Evolutionary conservation across 2,797 vertebrate genomes (phyloP).

Genomic region (Xerus rutilus): DNA sequence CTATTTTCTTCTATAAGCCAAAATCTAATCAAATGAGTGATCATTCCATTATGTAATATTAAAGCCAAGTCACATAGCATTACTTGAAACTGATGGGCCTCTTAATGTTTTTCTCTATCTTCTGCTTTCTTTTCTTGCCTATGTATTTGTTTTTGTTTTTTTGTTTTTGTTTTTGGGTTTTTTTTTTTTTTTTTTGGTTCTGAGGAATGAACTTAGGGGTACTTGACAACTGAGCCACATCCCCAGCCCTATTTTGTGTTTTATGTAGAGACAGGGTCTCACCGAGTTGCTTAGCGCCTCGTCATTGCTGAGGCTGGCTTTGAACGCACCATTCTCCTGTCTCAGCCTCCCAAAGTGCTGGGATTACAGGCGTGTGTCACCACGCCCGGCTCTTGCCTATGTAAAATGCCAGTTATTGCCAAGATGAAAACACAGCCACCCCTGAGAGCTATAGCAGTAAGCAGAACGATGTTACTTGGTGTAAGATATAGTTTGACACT

Average conservation of each 20-base stretch:
- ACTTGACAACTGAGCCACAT: too few relatives aligned
- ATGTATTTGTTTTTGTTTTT: conserved; percentile 87
- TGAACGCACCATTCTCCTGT: too few relatives aligned
- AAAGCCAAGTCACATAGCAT: conserved; percentile 95
- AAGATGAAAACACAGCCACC: conserved; percentile 98
- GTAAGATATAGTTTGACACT: conserved; percentile 98
- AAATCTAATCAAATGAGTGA: conserved; percentile 76
- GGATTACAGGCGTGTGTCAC: too few relatives aligned
- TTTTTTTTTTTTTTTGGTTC: too few relatives aligned
- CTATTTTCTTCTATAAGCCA: conserved; percentile 69
- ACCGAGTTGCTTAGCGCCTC: too few relatives aligned
- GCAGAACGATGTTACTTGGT: conserved; percentile 97
- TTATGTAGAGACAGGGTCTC: too few relatives aligned
- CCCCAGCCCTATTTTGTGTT: too few relatives aligned
- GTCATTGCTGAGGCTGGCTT: too few relatives aligned
- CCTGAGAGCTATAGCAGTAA: conserved; percentile 97
- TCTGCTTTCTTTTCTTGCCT: conserved; percentile 99
- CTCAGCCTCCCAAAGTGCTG: too few relatives aligned
- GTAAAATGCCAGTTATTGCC: conserved; percentile 96
- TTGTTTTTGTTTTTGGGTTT: too few relatives aligned
- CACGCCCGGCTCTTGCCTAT: conserved; percentile 93
- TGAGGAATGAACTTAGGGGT: too few relatives aligned
- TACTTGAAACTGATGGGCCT: conserved; percentile 98
- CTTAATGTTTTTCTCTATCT: conserved; percentile 97
- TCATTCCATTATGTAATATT: conserved; percentile 68